Evolutionary conservation across 2,797 vertebrate species (phyloP).

Genomic region (Scomberomorus guttatus): DNA sequence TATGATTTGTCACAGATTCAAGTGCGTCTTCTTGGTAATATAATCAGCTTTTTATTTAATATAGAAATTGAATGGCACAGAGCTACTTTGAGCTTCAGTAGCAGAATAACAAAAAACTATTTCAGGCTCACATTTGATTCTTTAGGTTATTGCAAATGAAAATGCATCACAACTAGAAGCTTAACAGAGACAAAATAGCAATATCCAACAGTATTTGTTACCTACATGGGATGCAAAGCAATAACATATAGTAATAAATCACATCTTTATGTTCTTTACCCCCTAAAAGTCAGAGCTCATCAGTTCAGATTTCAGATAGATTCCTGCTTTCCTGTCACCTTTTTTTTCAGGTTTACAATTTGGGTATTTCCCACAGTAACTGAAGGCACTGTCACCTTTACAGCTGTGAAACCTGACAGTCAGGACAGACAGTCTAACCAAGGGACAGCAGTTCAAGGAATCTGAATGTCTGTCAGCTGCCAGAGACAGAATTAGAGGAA

Average conservation of each 20-base stretch:
- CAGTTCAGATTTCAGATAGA: neutral
- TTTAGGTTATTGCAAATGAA: neutral
- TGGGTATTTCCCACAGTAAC: slow-evolving; percentile 25
- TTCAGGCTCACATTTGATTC: slow-evolving; percentile 5
- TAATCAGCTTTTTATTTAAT: slow-evolving; percentile 20
- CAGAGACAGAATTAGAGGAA: slow-evolving; percentile 68
- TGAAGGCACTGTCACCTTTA: neutral
- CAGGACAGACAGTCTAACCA: slow-evolving; percentile 25
- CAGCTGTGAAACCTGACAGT: slow-evolving; percentile 62
- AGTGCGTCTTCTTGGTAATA: slow-evolving; percentile 10
- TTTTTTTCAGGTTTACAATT: neutral
- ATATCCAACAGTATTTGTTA: neutral
- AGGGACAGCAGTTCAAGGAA: slow-evolving; percentile 38
- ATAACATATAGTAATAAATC: neutral
- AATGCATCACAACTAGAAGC: neutral
- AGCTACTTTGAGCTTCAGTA: slow-evolving; percentile 21
- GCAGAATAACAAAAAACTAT: neutral
- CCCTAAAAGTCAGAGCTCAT: neutral
- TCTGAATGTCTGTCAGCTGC: slow-evolving; percentile 57
- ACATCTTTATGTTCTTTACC: neutral
- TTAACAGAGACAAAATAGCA: neutral
- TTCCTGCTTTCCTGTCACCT: neutral
- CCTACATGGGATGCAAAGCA: neutral
- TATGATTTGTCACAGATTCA: slow-evolving; percentile 32
- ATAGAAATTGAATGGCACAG: neutral